These are phyloP conservation scores for Drosophila erecta DNA, from an alignment of 1,140 invertebrate genomes.

Conservation along the genomic window DNA sequence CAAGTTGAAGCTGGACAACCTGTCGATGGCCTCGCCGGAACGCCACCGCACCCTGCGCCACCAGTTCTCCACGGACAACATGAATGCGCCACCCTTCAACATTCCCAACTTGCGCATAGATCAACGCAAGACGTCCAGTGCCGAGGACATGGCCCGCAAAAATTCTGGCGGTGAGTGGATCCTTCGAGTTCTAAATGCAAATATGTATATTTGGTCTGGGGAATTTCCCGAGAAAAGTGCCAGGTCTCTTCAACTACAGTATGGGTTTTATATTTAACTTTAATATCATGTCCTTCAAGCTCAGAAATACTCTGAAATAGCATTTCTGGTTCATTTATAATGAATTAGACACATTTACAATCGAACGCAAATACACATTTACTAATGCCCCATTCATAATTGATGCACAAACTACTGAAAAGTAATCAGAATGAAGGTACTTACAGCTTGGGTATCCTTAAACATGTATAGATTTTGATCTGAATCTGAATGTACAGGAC, in stretches of 20 bases:
- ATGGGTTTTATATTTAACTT: too few relatives aligned
- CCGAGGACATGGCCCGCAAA: conserved; percentile 94
- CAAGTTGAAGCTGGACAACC: conserved; percentile 92
- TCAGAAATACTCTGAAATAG: not conserved
- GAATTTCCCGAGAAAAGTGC: not conserved
- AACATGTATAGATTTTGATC: not conserved
- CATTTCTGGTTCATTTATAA: not conserved
- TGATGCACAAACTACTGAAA: not conserved
- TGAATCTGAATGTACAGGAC: not conserved
- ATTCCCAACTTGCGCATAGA: conserved; percentile 94
- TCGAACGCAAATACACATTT: too few relatives aligned
- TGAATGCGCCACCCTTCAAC: conserved; percentile 93
- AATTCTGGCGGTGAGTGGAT: conserved; percentile 89
- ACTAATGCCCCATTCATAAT: not conserved
- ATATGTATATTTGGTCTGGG: not conserved
- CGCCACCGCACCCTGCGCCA: conserved; percentile 91
- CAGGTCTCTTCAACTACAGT: too few relatives aligned
- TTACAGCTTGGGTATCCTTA: not conserved
- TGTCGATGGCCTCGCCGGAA: conserved; percentile 90
- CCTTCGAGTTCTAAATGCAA: too few relatives aligned
- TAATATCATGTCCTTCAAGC: too few relatives aligned
- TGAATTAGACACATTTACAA: not conserved
- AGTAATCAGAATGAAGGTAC: not conserved
- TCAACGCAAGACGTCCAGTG: conserved; percentile 93
- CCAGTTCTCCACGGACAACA: conserved; percentile 94